These are phyloP conservation scores for Tribolium madens DNA, from an alignment of 1,140 invertebrate species.

Conservation along the genomic window DNA sequence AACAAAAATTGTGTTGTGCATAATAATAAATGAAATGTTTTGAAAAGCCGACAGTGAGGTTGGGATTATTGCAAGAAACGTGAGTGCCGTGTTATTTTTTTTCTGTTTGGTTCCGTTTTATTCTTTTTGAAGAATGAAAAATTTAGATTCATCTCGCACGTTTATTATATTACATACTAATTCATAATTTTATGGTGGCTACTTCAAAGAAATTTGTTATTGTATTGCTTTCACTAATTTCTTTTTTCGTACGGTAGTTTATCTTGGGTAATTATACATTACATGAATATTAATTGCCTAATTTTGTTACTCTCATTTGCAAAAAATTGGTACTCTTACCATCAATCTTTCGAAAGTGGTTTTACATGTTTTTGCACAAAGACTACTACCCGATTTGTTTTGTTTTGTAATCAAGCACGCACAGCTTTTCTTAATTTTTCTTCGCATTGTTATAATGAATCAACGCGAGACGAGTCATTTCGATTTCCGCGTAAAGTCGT, in stretches of 20 bases:
- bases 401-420: not conserved
- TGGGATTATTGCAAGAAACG: not conserved
- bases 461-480: conserved; percentile 8
- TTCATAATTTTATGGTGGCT: not conserved
- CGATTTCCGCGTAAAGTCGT: conserved; percentile 1
- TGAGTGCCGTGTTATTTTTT: not conserved
- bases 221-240: conserved; percentile 9
- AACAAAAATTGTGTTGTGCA: conserved; percentile 6
- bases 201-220: conserved; percentile 4
- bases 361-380: not conserved
- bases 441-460: not conserved
- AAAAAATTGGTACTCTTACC: not conserved
- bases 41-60: conserved; percentile 5
- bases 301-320: not conserved
- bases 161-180: not conserved
- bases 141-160: not conserved
- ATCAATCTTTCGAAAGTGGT: not conserved
- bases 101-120: not conserved
- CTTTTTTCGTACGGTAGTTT: conserved; percentile 6
- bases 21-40: conserved; percentile 3
- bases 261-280: not conserved
- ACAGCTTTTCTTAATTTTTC: not conserved
- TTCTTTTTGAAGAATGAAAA: not conserved
- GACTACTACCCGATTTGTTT: not conserved
- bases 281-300: not conserved